A percentile compares a stretch with the other conserved stretches of the same genome.
Evolutionary conservation across 1,140 invertebrate species (phyloP).

Genomic region (Nymphalis io): DNA sequence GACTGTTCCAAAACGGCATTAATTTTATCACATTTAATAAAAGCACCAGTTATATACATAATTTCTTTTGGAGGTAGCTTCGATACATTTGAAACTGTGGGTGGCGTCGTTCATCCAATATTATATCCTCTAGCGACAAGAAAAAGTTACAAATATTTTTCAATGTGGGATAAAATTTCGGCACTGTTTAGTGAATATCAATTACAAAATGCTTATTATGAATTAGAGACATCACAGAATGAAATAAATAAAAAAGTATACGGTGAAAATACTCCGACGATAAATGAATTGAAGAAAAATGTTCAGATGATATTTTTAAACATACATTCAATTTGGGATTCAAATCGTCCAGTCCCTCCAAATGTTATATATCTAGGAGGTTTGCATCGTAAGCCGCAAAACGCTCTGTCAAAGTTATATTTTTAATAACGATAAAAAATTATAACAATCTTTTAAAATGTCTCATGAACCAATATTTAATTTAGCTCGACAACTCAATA

Average conservation of each 20-base stretch:
- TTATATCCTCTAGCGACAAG: conserved; percentile 35
- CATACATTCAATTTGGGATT: conserved; percentile 71
- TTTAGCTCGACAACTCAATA: too few species aligned
- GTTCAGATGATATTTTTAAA: conserved; percentile 81
- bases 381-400: conserved; percentile 4
- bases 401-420: conserved; percentile 21
- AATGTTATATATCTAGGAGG: conserved; percentile 77
- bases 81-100: conserved; percentile 39
- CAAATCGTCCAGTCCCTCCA: conserved; percentile 72
- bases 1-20: conserved; percentile 30
- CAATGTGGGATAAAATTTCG: conserved; percentile 41
- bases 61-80: conserved; percentile 43
- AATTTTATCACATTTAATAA: conserved; percentile 41
- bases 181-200: conserved; percentile 30
- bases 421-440: neutral
- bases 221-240: conserved; percentile 43
- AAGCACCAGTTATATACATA: conserved; percentile 48
- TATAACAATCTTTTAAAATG: neutral
- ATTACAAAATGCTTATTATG: conserved; percentile 7
- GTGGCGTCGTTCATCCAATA: conserved; percentile 40
- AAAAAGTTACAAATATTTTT: conserved; percentile 38
- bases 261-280: conserved; percentile 57
- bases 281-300: conserved; percentile 73
- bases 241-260: conserved; percentile 63
- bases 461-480: too few species aligned